These are phyloP conservation scores for Sciurus niger DNA, from an alignment of 2,113 vertebrate species.

Conservation along the genomic window DNA sequence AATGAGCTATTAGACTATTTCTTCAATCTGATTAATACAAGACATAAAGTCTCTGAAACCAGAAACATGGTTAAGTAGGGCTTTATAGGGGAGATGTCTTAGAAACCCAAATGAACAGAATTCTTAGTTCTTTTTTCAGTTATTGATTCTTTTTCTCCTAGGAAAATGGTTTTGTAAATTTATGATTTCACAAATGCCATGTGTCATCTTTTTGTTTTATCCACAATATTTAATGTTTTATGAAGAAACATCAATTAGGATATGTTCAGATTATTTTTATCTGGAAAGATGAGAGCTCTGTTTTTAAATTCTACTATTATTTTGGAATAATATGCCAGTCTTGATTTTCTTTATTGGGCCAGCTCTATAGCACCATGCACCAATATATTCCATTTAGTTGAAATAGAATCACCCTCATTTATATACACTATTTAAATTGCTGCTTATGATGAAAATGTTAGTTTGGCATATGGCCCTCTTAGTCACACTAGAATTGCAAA, in stretches of 20 bases:
- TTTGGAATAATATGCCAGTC: constrained; percentile 32
- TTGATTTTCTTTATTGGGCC: constrained; percentile 35
- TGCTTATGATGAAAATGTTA: constrained; percentile 33
- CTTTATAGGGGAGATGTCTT: neutral
- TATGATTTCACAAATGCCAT: neutral
- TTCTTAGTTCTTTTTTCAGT: neutral
- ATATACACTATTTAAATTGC: constrained; percentile 42
- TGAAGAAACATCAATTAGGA: constrained; percentile 21
- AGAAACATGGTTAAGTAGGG: neutral
- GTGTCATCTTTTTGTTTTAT: constrained; percentile 27
- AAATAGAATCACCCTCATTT: constrained; percentile 50
- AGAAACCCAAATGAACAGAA: neutral
- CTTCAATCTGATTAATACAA: neutral
- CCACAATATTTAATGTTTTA: constrained; percentile 35
- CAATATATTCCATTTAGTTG: constrained; percentile 44
- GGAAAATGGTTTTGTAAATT: constrained; percentile 57
- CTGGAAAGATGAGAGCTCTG: constrained; percentile 36
- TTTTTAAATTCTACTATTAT: constrained; percentile 53
- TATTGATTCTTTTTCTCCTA: constrained; percentile 47
- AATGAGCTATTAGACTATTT: neutral
- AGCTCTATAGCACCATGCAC: neutral
- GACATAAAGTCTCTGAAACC: constrained; percentile 13
- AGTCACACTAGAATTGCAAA: constrained; percentile 59
- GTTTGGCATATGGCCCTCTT: constrained; percentile 46
- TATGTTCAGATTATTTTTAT: constrained; percentile 12